Evolutionary conservation across 2,888 invertebrate species (phyloP).

Genomic region (Aromia moschata): DNA sequence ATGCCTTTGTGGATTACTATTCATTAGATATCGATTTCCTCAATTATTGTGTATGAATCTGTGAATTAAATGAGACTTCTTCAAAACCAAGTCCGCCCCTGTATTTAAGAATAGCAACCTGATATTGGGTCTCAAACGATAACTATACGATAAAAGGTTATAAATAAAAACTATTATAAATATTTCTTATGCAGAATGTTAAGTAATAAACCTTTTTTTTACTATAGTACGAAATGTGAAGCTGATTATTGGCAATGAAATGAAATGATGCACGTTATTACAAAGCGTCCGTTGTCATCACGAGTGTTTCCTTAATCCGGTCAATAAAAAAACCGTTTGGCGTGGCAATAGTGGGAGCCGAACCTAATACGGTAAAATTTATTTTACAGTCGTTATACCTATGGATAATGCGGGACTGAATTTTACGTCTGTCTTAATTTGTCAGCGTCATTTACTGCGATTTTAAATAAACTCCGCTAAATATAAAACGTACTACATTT

Average conservation of each 20-base stretch:
- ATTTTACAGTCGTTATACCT: conserved; percentile 42
- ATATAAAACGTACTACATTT: too few species aligned
- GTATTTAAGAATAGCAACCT: too few species aligned
- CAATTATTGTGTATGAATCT: too few species aligned
- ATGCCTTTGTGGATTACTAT: too few species aligned
- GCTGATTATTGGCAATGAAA: background rate
- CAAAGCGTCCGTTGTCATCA: conserved; percentile 47
- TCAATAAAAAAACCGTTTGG: conserved; percentile 56
- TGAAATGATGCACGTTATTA: background rate
- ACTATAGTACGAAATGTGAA: background rate
- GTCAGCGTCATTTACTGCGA: conserved; percentile 32
- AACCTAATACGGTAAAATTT: conserved; percentile 39
- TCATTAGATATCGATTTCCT: too few species aligned
- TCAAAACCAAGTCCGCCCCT: too few species aligned
- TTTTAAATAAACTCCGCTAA: too few species aligned
- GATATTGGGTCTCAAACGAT: too few species aligned
- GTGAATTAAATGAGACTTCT: too few species aligned
- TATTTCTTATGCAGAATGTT: too few species aligned
- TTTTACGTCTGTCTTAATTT: conserved; percentile 38
- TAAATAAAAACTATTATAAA: too few species aligned
- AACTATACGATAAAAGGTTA: too few species aligned
- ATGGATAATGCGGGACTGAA: conserved; percentile 30
- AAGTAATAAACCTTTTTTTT: background rate
- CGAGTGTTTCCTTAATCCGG: conserved; percentile 56
- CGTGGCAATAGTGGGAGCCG: conserved; percentile 31